phyloP scores from a whole-genome alignment of 2,888 invertebrate genomes.

The Amblyteles armatorius region DNA sequence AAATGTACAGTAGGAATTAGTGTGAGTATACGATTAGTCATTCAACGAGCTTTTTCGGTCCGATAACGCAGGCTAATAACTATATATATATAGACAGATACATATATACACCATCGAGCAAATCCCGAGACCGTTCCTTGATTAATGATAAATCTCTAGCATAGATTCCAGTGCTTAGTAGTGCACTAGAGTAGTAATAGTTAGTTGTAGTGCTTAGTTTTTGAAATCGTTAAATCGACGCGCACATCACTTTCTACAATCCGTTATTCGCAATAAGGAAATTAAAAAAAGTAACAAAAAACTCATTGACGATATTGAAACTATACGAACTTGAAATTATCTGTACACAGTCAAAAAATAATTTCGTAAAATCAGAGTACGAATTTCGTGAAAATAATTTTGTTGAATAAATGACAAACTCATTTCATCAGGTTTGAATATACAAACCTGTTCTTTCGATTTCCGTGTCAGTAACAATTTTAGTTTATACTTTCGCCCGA shows the following conservation, averaged over 20 bases:
- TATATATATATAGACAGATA: conserved; percentile 14
- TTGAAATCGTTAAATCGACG: conserved; percentile 7
- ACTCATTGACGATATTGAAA: not conserved
- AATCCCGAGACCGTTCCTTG: conserved; percentile 33
- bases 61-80: conserved; percentile 13
- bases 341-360: too few species aligned
- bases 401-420: too few species aligned
- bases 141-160: conserved; percentile 29
- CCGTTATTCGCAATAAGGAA: not conserved
- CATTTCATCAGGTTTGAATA: too few species aligned
- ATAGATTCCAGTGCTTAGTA: conserved; percentile 18
- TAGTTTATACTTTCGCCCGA: too few species aligned
- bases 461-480: too few species aligned
- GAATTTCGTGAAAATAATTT: too few species aligned
- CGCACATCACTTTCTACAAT: not conserved
- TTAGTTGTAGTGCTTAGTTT: conserved; percentile 15
- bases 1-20: conserved; percentile 38
- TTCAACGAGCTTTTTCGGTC: conserved; percentile 45
- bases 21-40: conserved; percentile 38
- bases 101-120: not conserved
- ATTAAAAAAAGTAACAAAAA: not conserved
- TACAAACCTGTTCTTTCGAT: too few species aligned
- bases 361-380: too few species aligned
- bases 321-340: not conserved
- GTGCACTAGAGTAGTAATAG: not conserved